Base-by-base conservation (phyloP, 2,888 invertebrate species). In the Epirrhoe alternata region DNA sequence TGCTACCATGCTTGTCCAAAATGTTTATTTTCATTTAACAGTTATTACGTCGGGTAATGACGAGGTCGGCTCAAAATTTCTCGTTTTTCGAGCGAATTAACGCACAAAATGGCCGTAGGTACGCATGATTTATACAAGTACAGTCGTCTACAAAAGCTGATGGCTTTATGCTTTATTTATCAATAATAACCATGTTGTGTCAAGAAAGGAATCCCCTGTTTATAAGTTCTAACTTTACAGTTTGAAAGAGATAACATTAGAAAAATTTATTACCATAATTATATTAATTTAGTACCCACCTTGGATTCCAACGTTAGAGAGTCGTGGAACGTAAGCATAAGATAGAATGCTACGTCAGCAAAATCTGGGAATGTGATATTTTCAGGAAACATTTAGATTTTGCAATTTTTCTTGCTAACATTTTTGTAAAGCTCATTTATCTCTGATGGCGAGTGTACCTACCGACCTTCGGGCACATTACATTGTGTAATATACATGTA, bases 71-170 rank as follows among this genome's bases (percentile, higher is more conserved):
- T 68, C 60, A 67, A 70, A 74, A 64, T 65, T 64, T 60, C 64
- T 45, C 69, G 69, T 69, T 74, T 69, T 72, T 67, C 66, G 54
- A 64, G 67, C 62, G 58, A 70, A 70, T 71, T 74, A 60, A 64
- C 54, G 61, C 30, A 17, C 64, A 70, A 72, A 71, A 66, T 64
- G 66, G 62, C 52, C 58, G 66, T 64, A 64, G 67, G 68, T 66
- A 55, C 66, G 71, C 64, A 64, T 71, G 68, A 70, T 71, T 74
- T 70, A 74, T 70, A 69, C 70, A 12, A 10, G 38, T 12, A 42
- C 38, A 42, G 38, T 42, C 4, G 12, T 0, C 38, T 10, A 12
- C 10, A 12, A 4, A 12, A 42, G 4, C 3, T 42, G 38, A 42
- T 12, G 38, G 12, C 12, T 42, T 42, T 42, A 4, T 42, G 4